Evolutionary conservation across 2,797 vertebrate genomes (phyloP).

Genomic region (Gambusia yucatana): DNA sequence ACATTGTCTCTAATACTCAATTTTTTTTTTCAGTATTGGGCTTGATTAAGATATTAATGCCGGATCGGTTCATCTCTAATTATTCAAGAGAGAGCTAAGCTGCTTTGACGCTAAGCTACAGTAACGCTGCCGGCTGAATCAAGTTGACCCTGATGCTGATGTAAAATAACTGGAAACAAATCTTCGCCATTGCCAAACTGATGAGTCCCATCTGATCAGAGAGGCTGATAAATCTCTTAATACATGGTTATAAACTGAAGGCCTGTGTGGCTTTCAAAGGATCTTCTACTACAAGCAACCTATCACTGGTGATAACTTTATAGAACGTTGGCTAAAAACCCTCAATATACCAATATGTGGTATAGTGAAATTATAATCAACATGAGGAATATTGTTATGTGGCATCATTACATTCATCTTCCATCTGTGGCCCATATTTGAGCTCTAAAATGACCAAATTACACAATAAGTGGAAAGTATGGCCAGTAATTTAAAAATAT

Average conservation of each 20-base stretch:
- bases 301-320: not conserved
- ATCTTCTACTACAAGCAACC: not conserved
- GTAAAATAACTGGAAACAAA: not conserved
- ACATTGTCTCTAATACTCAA: no score
- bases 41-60: no score
- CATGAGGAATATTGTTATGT: not conserved
- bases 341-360: not conserved
- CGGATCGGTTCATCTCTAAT: no score
- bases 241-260: not conserved
- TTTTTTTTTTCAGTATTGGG: no score
- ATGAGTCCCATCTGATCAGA: not conserved
- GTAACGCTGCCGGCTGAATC: not conserved
- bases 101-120: not conserved
- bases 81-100: not conserved
- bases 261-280: not conserved
- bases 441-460: not conserved
- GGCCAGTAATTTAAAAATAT: not conserved
- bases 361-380: not conserved
- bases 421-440: not conserved
- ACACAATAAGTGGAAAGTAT: not conserved
- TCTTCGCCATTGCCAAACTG: not conserved
- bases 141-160: not conserved
- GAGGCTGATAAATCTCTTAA: not conserved
- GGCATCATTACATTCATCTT: not conserved
- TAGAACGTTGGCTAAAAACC: not conserved